Evolutionary conservation across 2,113 vertebrate genomes (phyloP).

Genomic region (Callocephalon fimbriatum): DNA sequence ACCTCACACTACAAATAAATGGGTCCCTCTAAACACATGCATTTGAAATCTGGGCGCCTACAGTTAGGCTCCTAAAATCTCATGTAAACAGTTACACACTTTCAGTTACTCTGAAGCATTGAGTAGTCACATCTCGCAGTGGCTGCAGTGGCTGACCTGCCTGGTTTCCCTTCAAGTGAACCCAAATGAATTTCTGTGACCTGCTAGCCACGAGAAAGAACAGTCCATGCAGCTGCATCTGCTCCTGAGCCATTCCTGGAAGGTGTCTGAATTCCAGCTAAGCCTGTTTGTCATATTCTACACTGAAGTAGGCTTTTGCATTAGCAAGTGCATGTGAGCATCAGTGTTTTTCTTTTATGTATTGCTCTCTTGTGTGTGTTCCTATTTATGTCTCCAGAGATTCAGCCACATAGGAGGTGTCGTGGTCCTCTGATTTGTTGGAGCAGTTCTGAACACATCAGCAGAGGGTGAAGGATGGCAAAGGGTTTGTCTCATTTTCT

Average conservation of each 20-base stretch:
- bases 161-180: background rate
- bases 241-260: background rate
- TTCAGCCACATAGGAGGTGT: background rate
- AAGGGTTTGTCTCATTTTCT: background rate
- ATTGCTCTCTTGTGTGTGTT: background rate
- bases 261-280: background rate
- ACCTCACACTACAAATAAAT: background rate
- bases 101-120: fast-evolving
- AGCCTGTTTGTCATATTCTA: fast-evolving
- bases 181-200: background rate
- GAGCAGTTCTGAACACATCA: background rate
- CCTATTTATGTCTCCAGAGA: background rate
- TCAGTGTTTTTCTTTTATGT: fast-evolving
- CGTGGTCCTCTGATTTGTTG: background rate
- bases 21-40: background rate
- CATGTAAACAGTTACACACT: background rate
- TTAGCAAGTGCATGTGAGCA: background rate
- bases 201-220: background rate
- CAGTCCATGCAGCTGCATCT: background rate
- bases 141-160: no score
- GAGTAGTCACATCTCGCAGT: fast-evolving
- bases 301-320: background rate
- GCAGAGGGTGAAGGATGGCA: background rate
- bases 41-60: background rate
- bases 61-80: background rate